A percentile compares a stretch with the other conserved stretches of the same genome.
These are phyloP conservation scores for Diabrotica undecimpunctata DNA, from an alignment of 1,140 invertebrate genomes.

Conservation along the genomic window DNA sequence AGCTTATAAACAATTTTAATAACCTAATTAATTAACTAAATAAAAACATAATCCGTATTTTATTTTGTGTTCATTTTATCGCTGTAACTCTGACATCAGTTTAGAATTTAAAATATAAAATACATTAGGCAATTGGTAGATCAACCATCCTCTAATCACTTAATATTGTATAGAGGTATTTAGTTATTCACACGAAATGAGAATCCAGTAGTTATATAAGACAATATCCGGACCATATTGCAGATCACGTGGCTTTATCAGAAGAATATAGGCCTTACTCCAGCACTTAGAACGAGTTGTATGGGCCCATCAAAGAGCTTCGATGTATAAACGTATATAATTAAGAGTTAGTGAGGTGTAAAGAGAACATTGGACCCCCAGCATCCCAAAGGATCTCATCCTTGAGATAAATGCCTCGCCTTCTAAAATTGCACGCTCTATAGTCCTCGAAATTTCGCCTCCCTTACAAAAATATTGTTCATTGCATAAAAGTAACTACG, in stretches of 20 bases:
- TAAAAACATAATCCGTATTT: too few species aligned
- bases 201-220: too few species aligned
- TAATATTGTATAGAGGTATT: too few species aligned
- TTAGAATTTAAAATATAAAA: too few species aligned
- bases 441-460: slow-evolving; percentile 12
- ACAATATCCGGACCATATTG: neutral
- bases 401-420: slow-evolving; percentile 37
- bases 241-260: slow-evolving; percentile 7
- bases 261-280: slow-evolving; percentile 9
- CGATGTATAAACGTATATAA: slow-evolving; percentile 37
- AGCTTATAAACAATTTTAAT: too few species aligned
- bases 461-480: neutral
- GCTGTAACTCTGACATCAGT: too few species aligned
- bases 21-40: too few species aligned
- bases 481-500: neutral
- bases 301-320: slow-evolving; percentile 9
- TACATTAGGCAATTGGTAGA: too few species aligned
- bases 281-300: slow-evolving; percentile 8
- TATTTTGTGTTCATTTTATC: too few species aligned
- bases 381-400: slow-evolving; percentile 37
- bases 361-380: slow-evolving; percentile 37
- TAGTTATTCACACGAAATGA: too few species aligned
- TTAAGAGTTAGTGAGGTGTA: slow-evolving; percentile 45
- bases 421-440: slow-evolving; percentile 34
- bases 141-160: too few species aligned